Evolutionary conservation across 1,140 invertebrate genomes (phyloP).

Genomic region (Bombyx mandarina): DNA sequence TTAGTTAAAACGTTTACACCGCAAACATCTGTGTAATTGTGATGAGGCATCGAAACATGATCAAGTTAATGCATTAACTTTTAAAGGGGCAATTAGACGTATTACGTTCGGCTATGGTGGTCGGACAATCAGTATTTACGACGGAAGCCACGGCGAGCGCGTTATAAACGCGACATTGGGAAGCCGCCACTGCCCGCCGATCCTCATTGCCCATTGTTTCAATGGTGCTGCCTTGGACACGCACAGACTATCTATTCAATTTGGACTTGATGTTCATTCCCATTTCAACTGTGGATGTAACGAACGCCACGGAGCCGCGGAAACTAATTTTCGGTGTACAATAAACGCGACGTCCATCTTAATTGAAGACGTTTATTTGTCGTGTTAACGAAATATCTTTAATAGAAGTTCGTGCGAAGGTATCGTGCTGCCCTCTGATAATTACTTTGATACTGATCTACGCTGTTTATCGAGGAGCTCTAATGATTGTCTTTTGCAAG

Average conservation of each 20-base stretch:
- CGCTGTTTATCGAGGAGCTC: slow-evolving; percentile 33
- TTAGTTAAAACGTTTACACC: slow-evolving; percentile 27
- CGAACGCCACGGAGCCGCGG: slow-evolving; percentile 13
- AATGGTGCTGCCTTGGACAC: slow-evolving; percentile 40
- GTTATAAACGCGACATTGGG: slow-evolving; percentile 43
- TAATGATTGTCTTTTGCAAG: slow-evolving; percentile 42
- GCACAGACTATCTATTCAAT: slow-evolving; percentile 41
- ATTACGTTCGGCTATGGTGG: slow-evolving; percentile 32
- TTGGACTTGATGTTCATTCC: slow-evolving; percentile 35
- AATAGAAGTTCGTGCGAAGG: slow-evolving; percentile 42
- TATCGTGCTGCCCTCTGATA: slow-evolving; percentile 44
- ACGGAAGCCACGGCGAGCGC: slow-evolving; percentile 27
- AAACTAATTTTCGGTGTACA: slow-evolving; percentile 9
- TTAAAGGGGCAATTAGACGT: slow-evolving; percentile 51
- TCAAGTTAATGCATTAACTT: slow-evolving; percentile 53
- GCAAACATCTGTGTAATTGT: slow-evolving; percentile 29
- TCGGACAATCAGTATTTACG: slow-evolving; percentile 48
- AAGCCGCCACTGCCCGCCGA: slow-evolving; percentile 24
- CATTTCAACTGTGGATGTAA: slow-evolving; percentile 23
- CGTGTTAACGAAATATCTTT: slow-evolving; percentile 43
- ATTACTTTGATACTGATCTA: slow-evolving; percentile 53
- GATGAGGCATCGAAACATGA: slow-evolving; percentile 34
- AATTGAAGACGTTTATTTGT: slow-evolving; percentile 28
- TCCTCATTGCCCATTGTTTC: slow-evolving; percentile 54
- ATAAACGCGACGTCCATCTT: slow-evolving; percentile 14